Percentiles rank a stretch among this genome's conserved stretches.
phyloP scores from a whole-genome alignment of 2,888 invertebrate species.

The Meteorus cinctellus region DNA sequence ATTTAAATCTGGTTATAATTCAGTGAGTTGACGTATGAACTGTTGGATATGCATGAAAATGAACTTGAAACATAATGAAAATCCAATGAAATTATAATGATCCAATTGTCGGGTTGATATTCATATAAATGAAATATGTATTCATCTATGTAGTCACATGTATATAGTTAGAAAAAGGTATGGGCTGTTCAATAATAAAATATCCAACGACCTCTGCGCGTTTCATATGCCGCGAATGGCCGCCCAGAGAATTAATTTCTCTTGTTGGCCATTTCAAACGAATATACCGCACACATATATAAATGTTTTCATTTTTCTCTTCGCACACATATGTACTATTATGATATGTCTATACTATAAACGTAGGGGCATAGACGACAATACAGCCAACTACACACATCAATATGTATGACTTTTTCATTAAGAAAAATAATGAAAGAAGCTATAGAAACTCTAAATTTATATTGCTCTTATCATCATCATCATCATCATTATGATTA shows the following conservation, averaged over 20 bases:
- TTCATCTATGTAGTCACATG: background rate
- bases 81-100: conserved; percentile 73
- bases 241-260: background rate
- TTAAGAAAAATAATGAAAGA: too few species aligned
- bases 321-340: background rate
- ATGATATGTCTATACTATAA: too few species aligned
- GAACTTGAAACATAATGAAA: conserved; percentile 62
- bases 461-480: too few species aligned
- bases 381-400: too few species aligned
- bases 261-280: background rate
- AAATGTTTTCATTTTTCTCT: background rate
- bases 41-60: background rate
- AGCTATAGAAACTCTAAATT: too few species aligned
- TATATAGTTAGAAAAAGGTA: conserved; percentile 58
- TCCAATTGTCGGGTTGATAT: conserved; percentile 70
- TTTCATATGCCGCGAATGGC: background rate
- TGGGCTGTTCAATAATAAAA: conserved; percentile 72
- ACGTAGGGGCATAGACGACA: too few species aligned
- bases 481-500: too few species aligned
- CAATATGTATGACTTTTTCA: too few species aligned
- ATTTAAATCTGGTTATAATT: background rate
- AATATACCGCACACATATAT: conserved; percentile 13
- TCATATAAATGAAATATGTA: conserved; percentile 54
- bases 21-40: background rate
- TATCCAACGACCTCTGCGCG: conserved; percentile 59